Evolutionary conservation across 2,888 invertebrate species (phyloP), one percentile per base, ranked within the genome.

Genomic region (Odontomyia ornata): DNA sequence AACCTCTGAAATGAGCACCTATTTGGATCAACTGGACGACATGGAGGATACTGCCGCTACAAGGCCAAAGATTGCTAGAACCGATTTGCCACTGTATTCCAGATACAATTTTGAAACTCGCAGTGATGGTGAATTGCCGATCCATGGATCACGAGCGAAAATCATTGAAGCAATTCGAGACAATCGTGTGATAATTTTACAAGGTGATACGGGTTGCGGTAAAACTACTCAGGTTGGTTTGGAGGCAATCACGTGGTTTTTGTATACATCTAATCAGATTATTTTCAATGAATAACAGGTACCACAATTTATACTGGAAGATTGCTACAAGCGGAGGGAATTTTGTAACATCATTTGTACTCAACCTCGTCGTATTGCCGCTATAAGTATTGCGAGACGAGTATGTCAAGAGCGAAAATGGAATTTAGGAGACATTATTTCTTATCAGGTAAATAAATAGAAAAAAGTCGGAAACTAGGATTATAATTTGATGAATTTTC

Each of bases 151-250:
- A 9, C 83, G 82, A 2, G 80, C 81, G 0, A 78, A 94, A 90
- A 94, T 98, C 76, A 80, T 96, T 1, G 85, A 89, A 1, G 88
- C 90, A 69, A 90, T 98, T 15, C 80, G 80, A 11, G 78, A 83
- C 0, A 82, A 84, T 80, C 90, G 91, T 75, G 94, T 97, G 0
- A 90, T 94, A 0, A 90, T 99, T 13, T 91, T 99, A 62, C 93
- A 96, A 86, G 98, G 98, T 0, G 93, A 93, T 0, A 98, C 99
- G 0, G 99, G 99, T 0, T 97, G 97, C 85, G 99, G 99, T 21
- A 96, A 96, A 86, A 96, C 97, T 0, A 95, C 95, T 0, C 92
- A 93, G 85, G 87, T 85, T 72, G 80, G 18, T 18, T 52, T 13
- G 52, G 52, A 15, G 13, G 52, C 15, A 52, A 2, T 36, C 36